Conservation (phyloP, 2,113 vertebrate genomes). For the Anoplopoma fimbria region DNA sequence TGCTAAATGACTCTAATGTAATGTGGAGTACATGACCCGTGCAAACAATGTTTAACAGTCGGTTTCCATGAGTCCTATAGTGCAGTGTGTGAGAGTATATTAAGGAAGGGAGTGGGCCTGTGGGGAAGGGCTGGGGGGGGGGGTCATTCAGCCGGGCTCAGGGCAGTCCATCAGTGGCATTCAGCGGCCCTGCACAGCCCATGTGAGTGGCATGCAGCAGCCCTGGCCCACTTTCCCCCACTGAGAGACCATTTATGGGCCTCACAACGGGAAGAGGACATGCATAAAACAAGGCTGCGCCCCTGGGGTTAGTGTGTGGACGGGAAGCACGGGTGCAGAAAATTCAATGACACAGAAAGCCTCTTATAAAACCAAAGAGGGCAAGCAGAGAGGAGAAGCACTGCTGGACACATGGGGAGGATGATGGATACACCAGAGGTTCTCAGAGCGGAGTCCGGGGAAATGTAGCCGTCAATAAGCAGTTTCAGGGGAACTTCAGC, state of each 20-base stretch:
- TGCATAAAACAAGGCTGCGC: slow-evolving; percentile 72
- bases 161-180: slow-evolving; percentile 44
- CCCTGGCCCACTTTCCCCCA: slow-evolving; percentile 47
- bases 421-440: slow-evolving; percentile 11
- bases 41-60: slow-evolving; percentile 30
- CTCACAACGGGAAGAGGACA: slow-evolving; percentile 50
- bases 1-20: too few species aligned
- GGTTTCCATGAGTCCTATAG: slow-evolving; percentile 19
- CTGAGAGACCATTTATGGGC: slow-evolving; percentile 70
- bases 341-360: slow-evolving; percentile 74
- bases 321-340: slow-evolving; percentile 65
- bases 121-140: background rate
- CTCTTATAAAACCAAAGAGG: slow-evolving; percentile 61
- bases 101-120: background rate
- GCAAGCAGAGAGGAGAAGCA: slow-evolving; percentile 23
- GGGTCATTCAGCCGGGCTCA: slow-evolving; percentile 32
- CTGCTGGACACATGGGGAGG: slow-evolving; percentile 44
- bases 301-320: slow-evolving; percentile 66
- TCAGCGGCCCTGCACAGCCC: slow-evolving; percentile 34
- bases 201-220: slow-evolving; percentile 53
- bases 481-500: background rate
- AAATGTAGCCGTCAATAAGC: background rate
- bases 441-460: background rate
- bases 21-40: slow-evolving; percentile 16
- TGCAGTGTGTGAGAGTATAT: slow-evolving; percentile 9